phyloP scores from a whole-genome alignment of 2,113 vertebrate species.

The Ciconia stormi region DNA sequence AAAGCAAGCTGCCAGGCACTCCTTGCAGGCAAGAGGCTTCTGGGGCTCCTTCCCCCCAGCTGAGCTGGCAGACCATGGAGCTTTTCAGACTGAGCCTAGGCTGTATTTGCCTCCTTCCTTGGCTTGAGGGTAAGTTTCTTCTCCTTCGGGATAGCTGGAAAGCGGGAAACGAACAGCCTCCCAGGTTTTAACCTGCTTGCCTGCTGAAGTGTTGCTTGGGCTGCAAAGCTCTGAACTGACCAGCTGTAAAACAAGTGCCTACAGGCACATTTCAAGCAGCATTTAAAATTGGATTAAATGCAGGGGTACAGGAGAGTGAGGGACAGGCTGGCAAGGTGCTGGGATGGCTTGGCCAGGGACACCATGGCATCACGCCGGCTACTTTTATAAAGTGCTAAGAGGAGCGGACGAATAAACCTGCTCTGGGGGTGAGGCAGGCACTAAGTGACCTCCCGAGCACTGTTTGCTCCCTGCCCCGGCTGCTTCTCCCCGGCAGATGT shows the following conservation, averaged over 20 bases:
- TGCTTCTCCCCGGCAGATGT: neutral
- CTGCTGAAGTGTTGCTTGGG: neutral
- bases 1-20: neutral
- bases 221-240: neutral
- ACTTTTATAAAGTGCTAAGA: neutral
- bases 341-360: neutral
- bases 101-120: conserved; percentile 51
- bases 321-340: neutral
- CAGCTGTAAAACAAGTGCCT: neutral
- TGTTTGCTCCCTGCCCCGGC: neutral
- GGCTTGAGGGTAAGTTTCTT: conserved; percentile 66
- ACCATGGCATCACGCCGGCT: rapidly evolving
- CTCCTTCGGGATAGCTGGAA: neutral
- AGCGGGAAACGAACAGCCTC: neutral
- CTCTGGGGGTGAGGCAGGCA: neutral
- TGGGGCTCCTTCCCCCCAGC: neutral
- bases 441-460: neutral
- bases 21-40: neutral
- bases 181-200: neutral
- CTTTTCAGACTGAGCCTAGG: conserved; percentile 53
- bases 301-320: neutral
- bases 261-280: neutral
- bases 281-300: neutral
- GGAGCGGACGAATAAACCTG: neutral
- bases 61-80: conserved; percentile 48